Conservation (phyloP, 1,140 invertebrate species). For the Zaprionus tsacasi region DNA sequence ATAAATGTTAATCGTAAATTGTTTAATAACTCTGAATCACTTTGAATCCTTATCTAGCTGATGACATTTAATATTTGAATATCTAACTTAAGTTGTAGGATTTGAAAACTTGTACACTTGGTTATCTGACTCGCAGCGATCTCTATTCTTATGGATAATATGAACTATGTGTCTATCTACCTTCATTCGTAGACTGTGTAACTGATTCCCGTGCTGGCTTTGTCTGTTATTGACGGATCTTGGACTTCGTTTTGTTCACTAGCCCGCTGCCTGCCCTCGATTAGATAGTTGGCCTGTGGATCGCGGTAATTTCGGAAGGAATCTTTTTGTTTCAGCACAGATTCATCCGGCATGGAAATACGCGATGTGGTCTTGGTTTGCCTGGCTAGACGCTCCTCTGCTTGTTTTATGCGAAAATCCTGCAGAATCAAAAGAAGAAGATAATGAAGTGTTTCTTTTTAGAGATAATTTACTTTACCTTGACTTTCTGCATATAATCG, state of each 20-base stretch:
- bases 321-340: constrained; percentile 56
- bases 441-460: neutral
- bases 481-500: constrained; percentile 68
- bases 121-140: neutral
- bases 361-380: constrained; percentile 2
- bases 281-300: constrained; percentile 47
- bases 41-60: neutral
- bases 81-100: neutral
- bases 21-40: no score
- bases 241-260: constrained; percentile 68
- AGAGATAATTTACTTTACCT: constrained; percentile 34
- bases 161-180: neutral
- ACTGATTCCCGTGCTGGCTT: constrained; percentile 52
- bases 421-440: constrained; percentile 5
- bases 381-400: constrained; percentile 68
- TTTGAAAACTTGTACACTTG: neutral
- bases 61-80: neutral
- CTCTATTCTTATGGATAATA: neutral
- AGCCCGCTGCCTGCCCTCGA: constrained; percentile 64
- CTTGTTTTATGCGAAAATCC: constrained; percentile 72
- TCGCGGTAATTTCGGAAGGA: constrained; percentile 69
- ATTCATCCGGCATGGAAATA: constrained; percentile 52
- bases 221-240: constrained; percentile 60
- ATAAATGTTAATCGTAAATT: neutral
- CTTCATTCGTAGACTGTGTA: constrained; percentile 69